Percentiles rank a stretch among this genome's conserved stretches.
phyloP scores from a whole-genome alignment of 2,797 vertebrate species.

The Myotis planiceps region DNA sequence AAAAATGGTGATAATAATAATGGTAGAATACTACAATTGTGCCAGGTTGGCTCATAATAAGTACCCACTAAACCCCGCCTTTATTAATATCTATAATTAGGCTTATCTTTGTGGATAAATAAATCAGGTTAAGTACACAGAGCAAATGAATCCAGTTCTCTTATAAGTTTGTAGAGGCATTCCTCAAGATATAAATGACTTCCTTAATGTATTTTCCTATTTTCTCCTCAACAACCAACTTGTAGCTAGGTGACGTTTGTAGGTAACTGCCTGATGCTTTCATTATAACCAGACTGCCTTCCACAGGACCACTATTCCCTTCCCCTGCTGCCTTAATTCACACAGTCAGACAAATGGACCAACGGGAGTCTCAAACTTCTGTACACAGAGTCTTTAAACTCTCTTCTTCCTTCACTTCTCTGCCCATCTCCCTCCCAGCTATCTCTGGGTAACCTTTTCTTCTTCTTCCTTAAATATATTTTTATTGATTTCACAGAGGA shows the following conservation, averaged over 20 bases:
- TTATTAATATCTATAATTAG: neutral
- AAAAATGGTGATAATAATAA: neutral
- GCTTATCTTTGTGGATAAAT: neutral
- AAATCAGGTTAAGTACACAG: neutral
- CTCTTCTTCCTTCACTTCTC: neutral
- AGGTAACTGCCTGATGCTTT: no score
- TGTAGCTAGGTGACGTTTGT: neutral
- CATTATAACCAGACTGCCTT: no score
- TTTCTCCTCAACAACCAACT: neutral
- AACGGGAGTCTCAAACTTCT: neutral
- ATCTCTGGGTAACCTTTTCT: neutral
- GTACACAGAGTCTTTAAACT: neutral
- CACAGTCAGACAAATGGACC: neutral
- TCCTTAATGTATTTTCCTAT: neutral
- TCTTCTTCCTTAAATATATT: no score
- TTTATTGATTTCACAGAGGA: no score
- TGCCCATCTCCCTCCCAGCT: neutral
- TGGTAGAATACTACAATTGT: neutral
- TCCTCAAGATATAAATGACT: neutral
- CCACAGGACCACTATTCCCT: rapidly evolving
- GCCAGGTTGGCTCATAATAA: neutral
- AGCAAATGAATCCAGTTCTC: neutral
- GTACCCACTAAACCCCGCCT: neutral
- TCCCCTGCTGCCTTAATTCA: neutral
- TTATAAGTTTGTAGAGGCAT: neutral